Percentiles rank a stretch among this genome's conserved stretches.
Evolutionary conservation across 1,140 invertebrate genomes (phyloP).

Genomic region (Eriosoma lanigerum): DNA sequence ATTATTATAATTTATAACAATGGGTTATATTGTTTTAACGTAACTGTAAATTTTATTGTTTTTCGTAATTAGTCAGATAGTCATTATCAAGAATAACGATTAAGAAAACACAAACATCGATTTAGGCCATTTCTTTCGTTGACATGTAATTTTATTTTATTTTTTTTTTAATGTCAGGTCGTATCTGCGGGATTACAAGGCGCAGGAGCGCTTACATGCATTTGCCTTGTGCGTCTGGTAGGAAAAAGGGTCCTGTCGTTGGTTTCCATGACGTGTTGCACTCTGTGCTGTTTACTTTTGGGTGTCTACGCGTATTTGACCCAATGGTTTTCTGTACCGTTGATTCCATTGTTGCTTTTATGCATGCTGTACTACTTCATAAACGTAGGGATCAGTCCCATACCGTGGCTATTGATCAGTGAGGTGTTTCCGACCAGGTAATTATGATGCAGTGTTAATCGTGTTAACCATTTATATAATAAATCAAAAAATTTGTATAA

Average conservation of each 20-base stretch:
- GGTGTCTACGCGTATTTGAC: slow-evolving; percentile 52
- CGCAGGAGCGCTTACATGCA: slow-evolving; percentile 52
- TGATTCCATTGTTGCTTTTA: slow-evolving; percentile 54
- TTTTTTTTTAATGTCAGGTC: slow-evolving; percentile 23
- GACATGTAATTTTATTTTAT: too few species aligned
- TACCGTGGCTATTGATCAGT: slow-evolving; percentile 56
- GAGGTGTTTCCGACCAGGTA: slow-evolving; percentile 57
- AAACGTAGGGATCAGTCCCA: slow-evolving; percentile 54
- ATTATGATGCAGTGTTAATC: too few species aligned
- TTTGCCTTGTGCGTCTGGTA: slow-evolving; percentile 53
- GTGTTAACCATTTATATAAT: too few species aligned
- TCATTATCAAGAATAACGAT: too few species aligned
- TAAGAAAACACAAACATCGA: too few species aligned
- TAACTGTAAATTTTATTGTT: too few species aligned
- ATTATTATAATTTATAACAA: too few species aligned
- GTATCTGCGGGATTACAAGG: slow-evolving; percentile 37
- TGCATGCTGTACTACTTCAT: slow-evolving; percentile 53
- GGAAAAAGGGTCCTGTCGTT: slow-evolving; percentile 59
- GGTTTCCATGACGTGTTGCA: slow-evolving; percentile 56
- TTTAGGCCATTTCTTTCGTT: too few species aligned
- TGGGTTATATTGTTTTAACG: too few species aligned
- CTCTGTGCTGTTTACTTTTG: slow-evolving; percentile 51
- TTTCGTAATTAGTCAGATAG: too few species aligned
- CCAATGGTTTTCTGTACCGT: not conserved
- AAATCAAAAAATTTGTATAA: too few species aligned